Conservation (phyloP, 2,888 invertebrate genomes). For the Xestia ashworthii region DNA sequence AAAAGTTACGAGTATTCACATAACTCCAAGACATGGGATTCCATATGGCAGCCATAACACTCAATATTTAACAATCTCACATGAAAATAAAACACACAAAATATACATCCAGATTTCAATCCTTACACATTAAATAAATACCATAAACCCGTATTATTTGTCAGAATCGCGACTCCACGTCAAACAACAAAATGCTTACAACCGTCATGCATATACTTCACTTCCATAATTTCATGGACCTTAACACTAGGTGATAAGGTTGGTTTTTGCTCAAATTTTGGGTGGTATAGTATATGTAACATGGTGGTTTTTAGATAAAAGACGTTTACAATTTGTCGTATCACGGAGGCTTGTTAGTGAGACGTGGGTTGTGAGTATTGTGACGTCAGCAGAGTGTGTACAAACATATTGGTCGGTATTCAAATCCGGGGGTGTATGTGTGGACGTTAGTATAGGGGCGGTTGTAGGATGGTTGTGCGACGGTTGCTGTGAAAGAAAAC, state of each 20-base stretch:
- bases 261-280: slow-evolving; percentile 18
- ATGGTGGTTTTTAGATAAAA: slow-evolving; percentile 69
- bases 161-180: slow-evolving; percentile 67
- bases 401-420: slow-evolving; percentile 68
- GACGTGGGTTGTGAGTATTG: slow-evolving; percentile 79
- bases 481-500: background rate
- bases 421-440: slow-evolving; percentile 58
- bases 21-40: background rate
- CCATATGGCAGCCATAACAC: slow-evolving; percentile 6
- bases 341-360: slow-evolving; percentile 75
- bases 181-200: slow-evolving; percentile 66
- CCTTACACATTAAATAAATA: slow-evolving; percentile 58
- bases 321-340: slow-evolving; percentile 77
- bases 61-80: slow-evolving; percentile 15
- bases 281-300: slow-evolving; percentile 38
- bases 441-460: background rate
- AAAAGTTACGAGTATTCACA: background rate
- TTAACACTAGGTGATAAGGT: background rate
- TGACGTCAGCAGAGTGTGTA: slow-evolving; percentile 73
- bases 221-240: background rate
- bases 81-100: slow-evolving; percentile 43
- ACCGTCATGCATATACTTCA: slow-evolving; percentile 35
- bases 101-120: slow-evolving; percentile 39
- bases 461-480: slow-evolving; percentile 21
- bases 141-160: slow-evolving; percentile 64